A percentile compares a stretch with the other conserved stretches of the same genome.
Evolutionary conservation across 2,113 vertebrate genomes (phyloP).

Genomic region (Theristicus caerulescens): DNA sequence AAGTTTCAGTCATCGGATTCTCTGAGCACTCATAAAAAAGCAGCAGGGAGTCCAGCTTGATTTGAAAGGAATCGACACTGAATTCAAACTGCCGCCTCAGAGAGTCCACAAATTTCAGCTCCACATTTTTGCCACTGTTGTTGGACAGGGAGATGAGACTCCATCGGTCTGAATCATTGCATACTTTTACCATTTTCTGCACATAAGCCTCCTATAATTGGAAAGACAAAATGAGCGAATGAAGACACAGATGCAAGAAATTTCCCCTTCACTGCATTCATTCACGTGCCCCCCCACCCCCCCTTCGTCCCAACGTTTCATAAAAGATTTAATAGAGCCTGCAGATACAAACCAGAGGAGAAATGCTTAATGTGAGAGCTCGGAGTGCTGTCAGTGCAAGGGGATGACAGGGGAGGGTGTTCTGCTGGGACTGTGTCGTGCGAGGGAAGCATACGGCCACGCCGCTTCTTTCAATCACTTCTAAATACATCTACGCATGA

Average conservation of each 20-base stretch:
- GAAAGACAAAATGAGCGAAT: constrained; percentile 68
- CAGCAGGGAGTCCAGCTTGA: constrained; percentile 96
- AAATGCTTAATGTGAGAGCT: neutral
- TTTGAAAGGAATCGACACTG: constrained; percentile 99
- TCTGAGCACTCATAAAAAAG: constrained; percentile 98
- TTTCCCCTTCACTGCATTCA: neutral
- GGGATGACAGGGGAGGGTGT: neutral
- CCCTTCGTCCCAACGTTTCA: neutral
- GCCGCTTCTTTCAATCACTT: neutral
- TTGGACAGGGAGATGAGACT: constrained; percentile 98
- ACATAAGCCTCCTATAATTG: constrained; percentile 93
- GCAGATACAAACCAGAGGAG: neutral
- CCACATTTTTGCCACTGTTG: constrained; percentile 98
- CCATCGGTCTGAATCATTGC: constrained; percentile 98
- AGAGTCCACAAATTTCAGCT: constrained; percentile 98
- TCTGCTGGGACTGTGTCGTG: neutral
- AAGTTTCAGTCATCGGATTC: constrained; percentile 95
- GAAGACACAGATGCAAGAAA: constrained; percentile 4
- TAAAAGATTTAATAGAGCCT: neutral
- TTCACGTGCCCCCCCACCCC: neutral
- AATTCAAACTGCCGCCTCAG: constrained; percentile 98
- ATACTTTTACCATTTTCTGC: constrained; percentile 99
- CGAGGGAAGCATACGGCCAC: neutral
- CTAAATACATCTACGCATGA: neutral
- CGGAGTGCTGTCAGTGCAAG: neutral